Evolutionary conservation across 2,888 invertebrate species (phyloP), one percentile per base, ranked within the genome.

Genomic region (Phaedon cochleariae): DNA sequence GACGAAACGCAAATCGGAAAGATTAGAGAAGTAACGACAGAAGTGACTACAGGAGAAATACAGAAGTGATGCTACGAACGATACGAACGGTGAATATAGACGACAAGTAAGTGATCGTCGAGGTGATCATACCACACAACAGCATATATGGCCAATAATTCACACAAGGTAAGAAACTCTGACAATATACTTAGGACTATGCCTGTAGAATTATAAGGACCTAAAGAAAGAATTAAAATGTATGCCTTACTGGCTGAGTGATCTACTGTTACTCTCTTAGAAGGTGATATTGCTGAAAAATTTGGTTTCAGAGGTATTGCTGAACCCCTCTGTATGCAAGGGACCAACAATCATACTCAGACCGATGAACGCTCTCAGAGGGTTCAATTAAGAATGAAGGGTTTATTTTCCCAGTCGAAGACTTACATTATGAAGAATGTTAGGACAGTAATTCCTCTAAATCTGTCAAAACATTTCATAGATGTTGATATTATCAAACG

Each of bases 391-490:
- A 22, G 10, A 7, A 29, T 49, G 4, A 29, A 17, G 17, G 52
- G 52, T 3, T 15, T 31, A 2, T 52, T 29, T 17, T 9, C 15
- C 4, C 15, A 17, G 7, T 17, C 26, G 7, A 52, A 52, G 41
- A 34, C 41, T 10, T 62, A 37, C 20, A 62, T 12, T 18, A 20
- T 65, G 2, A 51, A 54, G 18, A 46, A 62, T 61, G 57, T 51
- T 4, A 54, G 57, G 29, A 49, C 55, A 45, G 41, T 61, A 9
- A 15, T 7, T 41, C 12, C 53, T 52, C 62, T 65, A 12, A 29
- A 58, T 15, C 57, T 62, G 1, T 59, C 62, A 15, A 2, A 21
- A 22, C 65, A 65, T 20, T 34, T 21, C n/a, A 17, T 62, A 49
- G 12, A 52, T n/a, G n/a, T 52, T 15, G 12, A 52, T 7, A 52